phyloP scores from a whole-genome alignment of 1,140 invertebrate species.

The Hyles vespertilio region DNA sequence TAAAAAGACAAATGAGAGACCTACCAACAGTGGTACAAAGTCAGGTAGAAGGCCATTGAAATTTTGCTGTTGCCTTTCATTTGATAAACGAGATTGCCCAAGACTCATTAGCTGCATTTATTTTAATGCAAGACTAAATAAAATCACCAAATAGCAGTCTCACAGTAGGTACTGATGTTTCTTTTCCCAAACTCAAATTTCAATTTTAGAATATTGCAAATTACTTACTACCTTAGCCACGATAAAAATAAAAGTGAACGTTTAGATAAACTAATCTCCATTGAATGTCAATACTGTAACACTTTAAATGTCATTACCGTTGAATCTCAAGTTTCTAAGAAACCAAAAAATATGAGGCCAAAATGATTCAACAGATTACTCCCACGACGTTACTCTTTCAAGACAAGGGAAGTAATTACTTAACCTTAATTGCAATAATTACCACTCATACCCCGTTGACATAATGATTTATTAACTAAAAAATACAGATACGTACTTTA shows the following conservation, averaged over 20 bases:
- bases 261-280: conserved; percentile 1
- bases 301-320: conserved; percentile 1
- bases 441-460: conserved; percentile 38
- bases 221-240: no score
- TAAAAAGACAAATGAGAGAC: no score
- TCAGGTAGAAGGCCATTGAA: no score
- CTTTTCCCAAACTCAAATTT: no score
- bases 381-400: conserved; percentile 41
- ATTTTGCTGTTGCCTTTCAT: no score
- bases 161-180: no score
- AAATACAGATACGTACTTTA: conserved; percentile 10
- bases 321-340: conserved; percentile 1
- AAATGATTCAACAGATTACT: conserved; percentile 15
- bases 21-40: no score
- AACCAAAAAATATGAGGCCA: conserved; percentile 5
- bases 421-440: conserved; percentile 71
- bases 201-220: no score
- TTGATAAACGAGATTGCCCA: no score
- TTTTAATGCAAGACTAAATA: no score
- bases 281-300: conserved; percentile 6
- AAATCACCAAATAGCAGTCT: no score
- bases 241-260: conserved; percentile 3
- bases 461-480: conserved; percentile 49
- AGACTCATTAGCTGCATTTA: no score
- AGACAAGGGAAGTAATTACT: conserved; percentile 59